Evolutionary conservation across 2,113 vertebrate genomes (phyloP), one percentile per base, ranked within the genome.

Genomic region (Indri indri): DNA sequence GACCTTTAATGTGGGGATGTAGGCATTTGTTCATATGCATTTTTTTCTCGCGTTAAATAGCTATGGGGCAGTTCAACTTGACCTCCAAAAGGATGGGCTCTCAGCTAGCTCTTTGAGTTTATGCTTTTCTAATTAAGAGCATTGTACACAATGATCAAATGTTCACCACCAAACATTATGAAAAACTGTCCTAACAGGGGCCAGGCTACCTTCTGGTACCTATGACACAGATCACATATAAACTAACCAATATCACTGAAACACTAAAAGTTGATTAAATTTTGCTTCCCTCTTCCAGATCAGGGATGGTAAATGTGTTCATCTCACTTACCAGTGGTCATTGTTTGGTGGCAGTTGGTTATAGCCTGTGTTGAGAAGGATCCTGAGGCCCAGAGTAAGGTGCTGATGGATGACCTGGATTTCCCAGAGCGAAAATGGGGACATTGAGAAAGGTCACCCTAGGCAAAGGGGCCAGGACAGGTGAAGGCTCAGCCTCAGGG

Each of bases 391-490:
- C 73, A 77, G 68, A 68, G 42, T 32, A 73, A 79, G 22, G 66
- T 34, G 47, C 23, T 37, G 22, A 50, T 50, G 52, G 45, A 34
- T 84, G 32, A 50, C 79, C 37, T 27, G 34, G 14, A 40, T 65
- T 74, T 93, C 92, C 76, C 57, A 63, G 61, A 47, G 42, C 54
- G 8, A 79, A 83, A 89, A 91, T 1, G 54, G 54, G 52, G 40
- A 74, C 16, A 22, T 0, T 8, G 25, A 23, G 40, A 32, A 96
- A 59, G 80, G 30, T 66, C 47, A 91, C 27, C 27, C 30, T 16
- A 66, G 63, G 65, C n/a, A 27, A 81, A 91, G 65, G 30, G 61
- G 4, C 34, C 32, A 63, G 63, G 37, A 34, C 5, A 8, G 47
- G 13, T 27, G 40, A 37, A 88, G 23, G 65, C 34, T 47, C 30